Evolutionary conservation across 2,113 vertebrate genomes (phyloP).

Genomic region (Hypanus sabinus): DNA sequence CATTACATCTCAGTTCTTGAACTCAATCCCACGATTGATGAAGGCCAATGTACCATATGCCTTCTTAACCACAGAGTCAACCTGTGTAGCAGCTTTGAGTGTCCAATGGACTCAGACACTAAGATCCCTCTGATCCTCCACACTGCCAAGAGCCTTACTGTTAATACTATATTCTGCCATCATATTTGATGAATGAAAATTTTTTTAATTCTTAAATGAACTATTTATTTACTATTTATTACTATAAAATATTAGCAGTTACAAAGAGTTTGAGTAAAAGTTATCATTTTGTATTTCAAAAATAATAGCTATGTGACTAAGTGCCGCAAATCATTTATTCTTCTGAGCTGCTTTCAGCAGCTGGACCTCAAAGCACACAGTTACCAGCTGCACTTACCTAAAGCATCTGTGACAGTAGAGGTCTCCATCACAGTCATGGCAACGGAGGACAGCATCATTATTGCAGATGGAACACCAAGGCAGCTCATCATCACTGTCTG

Average conservation of each 20-base stretch:
- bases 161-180: too few species aligned
- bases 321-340: not conserved
- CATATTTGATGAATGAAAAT: not conserved
- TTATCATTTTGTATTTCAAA: not conserved
- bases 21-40: too few species aligned
- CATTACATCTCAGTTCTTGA: too few species aligned
- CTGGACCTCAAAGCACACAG: not conserved
- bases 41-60: too few species aligned
- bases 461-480: slow-evolving; percentile 98
- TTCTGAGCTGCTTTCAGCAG: not conserved
- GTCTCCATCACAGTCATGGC: slow-evolving; percentile 78
- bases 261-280: not conserved
- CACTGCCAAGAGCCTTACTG: too few species aligned
- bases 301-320: not conserved
- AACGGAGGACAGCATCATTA: slow-evolving; percentile 74
- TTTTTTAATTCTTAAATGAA: not conserved
- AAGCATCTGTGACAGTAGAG: slow-evolving; percentile 89
- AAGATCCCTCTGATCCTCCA: too few species aligned
- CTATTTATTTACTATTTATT: not conserved
- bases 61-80: too few species aligned
- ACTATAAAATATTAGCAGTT: not conserved
- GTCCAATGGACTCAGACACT: too few species aligned
- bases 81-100: too few species aligned
- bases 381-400: slow-evolving; percentile 54
- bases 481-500: slow-evolving; percentile 76